Evolutionary conservation across 2,113 vertebrate genomes (phyloP).

Genomic region (Indri indri): DNA sequence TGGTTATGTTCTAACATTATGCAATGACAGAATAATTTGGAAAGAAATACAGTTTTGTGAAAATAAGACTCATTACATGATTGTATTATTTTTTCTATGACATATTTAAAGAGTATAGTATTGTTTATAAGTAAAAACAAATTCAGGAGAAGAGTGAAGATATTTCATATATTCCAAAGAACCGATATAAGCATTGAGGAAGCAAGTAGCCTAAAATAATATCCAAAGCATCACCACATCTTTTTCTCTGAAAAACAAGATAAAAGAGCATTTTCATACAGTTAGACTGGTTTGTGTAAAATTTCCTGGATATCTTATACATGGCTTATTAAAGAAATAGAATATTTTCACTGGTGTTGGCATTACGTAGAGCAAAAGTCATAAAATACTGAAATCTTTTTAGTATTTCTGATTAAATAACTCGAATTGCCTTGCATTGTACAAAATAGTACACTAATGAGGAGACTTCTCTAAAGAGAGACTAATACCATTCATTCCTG

Average conservation of each 20-base stretch:
- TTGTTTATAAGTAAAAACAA: constrained; percentile 20
- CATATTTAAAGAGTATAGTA: not conserved
- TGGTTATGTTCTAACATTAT: not conserved
- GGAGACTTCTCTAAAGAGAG: not conserved
- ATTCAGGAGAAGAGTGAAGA: not conserved
- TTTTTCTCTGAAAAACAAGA: constrained; percentile 64
- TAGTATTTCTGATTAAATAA: not conserved
- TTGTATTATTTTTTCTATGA: not conserved
- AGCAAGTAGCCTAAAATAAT: constrained; percentile 40
- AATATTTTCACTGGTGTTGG: not conserved
- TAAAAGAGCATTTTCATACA: not conserved
- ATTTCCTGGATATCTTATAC: not conserved
- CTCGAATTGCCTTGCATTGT: not conserved
- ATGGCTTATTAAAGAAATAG: not conserved
- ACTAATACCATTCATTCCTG: not conserved
- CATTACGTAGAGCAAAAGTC: not conserved
- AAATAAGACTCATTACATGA: not conserved
- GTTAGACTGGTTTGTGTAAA: not conserved
- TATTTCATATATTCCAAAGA: not conserved
- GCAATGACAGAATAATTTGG: constrained; percentile 12
- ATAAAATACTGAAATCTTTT: not conserved
- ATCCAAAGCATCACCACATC: not conserved
- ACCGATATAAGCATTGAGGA: not conserved
- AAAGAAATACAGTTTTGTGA: constrained; percentile 11
- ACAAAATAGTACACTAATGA: not conserved